A percentile compares a stretch with the other conserved stretches of the same genome.
These are phyloP conservation scores for Ornithoptera alexandrae DNA, from an alignment of 2,888 invertebrate species.

Conservation along the genomic window DNA sequence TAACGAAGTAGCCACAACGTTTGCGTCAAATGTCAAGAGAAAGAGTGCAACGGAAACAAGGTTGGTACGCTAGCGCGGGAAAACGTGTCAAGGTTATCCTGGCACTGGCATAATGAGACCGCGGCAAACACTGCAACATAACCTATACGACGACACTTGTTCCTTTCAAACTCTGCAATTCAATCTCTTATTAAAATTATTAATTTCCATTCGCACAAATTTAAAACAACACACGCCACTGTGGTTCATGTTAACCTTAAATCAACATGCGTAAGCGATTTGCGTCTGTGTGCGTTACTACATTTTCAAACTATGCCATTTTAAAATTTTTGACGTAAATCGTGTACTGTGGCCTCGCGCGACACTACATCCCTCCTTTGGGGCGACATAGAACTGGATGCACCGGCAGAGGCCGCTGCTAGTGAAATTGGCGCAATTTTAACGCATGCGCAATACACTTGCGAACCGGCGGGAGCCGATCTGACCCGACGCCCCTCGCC, in stretches of 20 bases:
- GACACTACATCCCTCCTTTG: conserved; percentile 67
- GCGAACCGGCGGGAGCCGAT: conserved; percentile 68
- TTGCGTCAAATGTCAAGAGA: conserved; percentile 69
- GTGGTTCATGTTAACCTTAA: conserved; percentile 17
- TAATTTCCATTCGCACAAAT: conserved; percentile 30
- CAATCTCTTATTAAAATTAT: conserved; percentile 33
- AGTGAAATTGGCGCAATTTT: conserved; percentile 77
- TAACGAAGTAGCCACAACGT: conserved; percentile 54
- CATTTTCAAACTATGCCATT: conserved; percentile 68
- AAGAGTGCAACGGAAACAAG: conserved; percentile 70
- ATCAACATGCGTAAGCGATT: conserved; percentile 21
- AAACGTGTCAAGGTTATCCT: conserved; percentile 76
- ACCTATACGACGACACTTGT: conserved; percentile 45
- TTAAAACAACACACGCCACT: conserved; percentile 32
- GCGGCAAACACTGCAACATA: conserved; percentile 60
- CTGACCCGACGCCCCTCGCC: conserved; percentile 70
- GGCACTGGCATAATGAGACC: conserved; percentile 57
- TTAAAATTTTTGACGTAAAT: conserved; percentile 66
- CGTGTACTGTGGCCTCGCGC: conserved; percentile 53
- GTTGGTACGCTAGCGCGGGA: conserved; percentile 70
- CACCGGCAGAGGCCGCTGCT: conserved; percentile 72
- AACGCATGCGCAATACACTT: conserved; percentile 69
- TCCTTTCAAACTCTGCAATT: conserved; percentile 32
- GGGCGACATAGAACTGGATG: conserved; percentile 62
- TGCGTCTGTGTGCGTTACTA: conserved; percentile 35